Conservation (phyloP, 2,888 invertebrate genomes). For the Meiosimyza decipiens region DNA sequence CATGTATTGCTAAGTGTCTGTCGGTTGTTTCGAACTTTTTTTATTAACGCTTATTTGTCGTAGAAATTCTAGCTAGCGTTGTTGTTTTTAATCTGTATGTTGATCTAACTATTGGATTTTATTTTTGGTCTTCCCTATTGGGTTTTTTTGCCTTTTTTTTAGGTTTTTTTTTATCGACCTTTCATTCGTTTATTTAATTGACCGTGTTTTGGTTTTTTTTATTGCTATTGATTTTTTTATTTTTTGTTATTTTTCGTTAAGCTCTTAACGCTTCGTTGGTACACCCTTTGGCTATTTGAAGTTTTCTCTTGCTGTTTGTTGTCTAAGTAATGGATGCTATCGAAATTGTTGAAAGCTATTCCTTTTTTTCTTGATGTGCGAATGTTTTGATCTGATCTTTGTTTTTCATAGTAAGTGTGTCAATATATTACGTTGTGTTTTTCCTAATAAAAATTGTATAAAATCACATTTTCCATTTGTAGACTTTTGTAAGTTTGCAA, state of each 20-base stretch:
- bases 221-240: not conserved
- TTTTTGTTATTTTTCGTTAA: not conserved
- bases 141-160: not conserved
- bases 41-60: too few relatives aligned
- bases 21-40: too few relatives aligned
- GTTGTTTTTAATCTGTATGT: not conserved
- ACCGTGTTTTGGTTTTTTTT: not conserved
- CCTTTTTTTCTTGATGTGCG: too few relatives aligned
- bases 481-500: too few relatives aligned
- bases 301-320: not conserved
- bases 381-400: too few relatives aligned
- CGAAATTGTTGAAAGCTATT: too few relatives aligned
- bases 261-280: not conserved
- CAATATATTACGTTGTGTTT: too few relatives aligned
- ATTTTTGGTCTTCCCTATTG: not conserved
- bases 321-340: too few relatives aligned
- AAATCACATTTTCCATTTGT: too few relatives aligned
- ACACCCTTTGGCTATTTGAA: not conserved
- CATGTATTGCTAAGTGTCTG: too few relatives aligned
- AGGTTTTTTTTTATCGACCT: not conserved
- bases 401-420: too few relatives aligned
- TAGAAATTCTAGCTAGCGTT: constrained; percentile 12
- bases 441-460: too few relatives aligned
- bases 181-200: not conserved
- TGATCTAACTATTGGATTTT: not conserved